Conservation (phyloP, 2,797 vertebrate species). For the Aplochiton taeniatus region DNA sequence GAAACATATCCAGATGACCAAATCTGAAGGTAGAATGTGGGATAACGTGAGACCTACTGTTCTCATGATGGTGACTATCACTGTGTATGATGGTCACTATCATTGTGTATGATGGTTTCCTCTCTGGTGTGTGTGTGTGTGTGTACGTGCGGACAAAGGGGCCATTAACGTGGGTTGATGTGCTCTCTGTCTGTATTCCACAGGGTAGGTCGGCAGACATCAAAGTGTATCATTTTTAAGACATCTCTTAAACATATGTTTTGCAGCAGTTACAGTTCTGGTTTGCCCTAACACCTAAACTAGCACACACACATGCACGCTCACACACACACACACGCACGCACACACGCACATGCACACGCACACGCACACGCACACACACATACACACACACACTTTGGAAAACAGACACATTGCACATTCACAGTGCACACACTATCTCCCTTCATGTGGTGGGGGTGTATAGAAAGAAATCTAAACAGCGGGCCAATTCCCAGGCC, state of each 20-base stretch:
- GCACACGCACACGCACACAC: neutral
- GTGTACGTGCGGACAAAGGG: too few relatives aligned
- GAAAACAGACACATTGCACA: constrained; percentile 26
- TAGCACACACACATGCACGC: neutral
- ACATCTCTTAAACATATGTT: neutral
- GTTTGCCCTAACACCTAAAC: neutral
- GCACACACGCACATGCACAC: constrained; percentile 12
- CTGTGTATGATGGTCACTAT: too few relatives aligned
- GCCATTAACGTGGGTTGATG: too few relatives aligned
- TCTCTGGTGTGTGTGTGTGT: too few relatives aligned
- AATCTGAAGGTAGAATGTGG: neutral
- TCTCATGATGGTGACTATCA: too few relatives aligned
- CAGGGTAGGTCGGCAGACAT: neutral
- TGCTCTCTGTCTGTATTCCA: neutral
- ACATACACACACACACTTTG: constrained; percentile 9
- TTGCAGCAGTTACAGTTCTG: neutral
- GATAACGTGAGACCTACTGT: neutral
- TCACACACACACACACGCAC: constrained; percentile 12
- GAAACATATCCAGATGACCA: neutral
- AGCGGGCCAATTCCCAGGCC: constrained; percentile 45
- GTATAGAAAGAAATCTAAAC: constrained; percentile 48
- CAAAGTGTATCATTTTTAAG: neutral
- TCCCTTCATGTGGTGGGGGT: constrained; percentile 37
- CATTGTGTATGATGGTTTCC: too few relatives aligned
- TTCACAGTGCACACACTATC: constrained; percentile 21